phyloP scores from a whole-genome alignment of 2,113 vertebrate genomes.

The Megatriorchis doriae region DNA sequence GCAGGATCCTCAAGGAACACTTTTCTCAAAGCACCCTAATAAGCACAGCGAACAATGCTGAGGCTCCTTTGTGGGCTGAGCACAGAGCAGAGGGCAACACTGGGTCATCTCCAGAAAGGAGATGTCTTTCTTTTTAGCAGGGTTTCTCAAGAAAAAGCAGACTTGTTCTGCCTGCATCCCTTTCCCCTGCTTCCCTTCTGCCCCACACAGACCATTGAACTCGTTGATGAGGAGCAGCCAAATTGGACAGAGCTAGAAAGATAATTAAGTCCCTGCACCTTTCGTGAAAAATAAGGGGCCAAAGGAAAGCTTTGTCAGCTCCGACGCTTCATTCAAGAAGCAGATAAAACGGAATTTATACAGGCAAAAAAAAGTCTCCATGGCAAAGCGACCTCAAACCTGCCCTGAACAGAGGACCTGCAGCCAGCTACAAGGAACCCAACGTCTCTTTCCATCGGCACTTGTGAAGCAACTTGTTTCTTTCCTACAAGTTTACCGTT shows the following conservation, averaged over 20 bases:
- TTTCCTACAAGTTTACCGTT: rapidly evolving
- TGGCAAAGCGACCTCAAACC: not conserved
- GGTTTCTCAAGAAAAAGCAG: not conserved
- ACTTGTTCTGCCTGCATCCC: not conserved
- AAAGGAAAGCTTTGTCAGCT: not conserved
- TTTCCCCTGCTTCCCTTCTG: not conserved
- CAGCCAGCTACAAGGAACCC: not conserved
- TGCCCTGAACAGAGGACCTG: not conserved
- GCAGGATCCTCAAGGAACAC: not conserved
- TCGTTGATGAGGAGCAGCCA: not conserved
- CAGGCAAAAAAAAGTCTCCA: not conserved
- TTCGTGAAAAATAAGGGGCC: not conserved
- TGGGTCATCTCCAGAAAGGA: not conserved
- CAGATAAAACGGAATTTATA: not conserved
- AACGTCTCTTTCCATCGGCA: rapidly evolving
- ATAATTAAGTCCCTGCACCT: not conserved
- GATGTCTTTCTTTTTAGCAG: not conserved
- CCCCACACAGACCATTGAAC: not conserved
- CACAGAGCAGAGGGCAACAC: not conserved
- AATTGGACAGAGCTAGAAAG: not conserved
- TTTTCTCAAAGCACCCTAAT: not conserved
- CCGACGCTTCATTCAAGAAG: not conserved
- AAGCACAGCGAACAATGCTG: not conserved
- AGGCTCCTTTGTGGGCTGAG: not conserved
- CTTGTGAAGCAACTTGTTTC: too few species aligned